A percentile compares a stretch with the other conserved stretches of the same genome.
phyloP scores from a whole-genome alignment of 2,113 vertebrate species.

The Chamaea fasciata region DNA sequence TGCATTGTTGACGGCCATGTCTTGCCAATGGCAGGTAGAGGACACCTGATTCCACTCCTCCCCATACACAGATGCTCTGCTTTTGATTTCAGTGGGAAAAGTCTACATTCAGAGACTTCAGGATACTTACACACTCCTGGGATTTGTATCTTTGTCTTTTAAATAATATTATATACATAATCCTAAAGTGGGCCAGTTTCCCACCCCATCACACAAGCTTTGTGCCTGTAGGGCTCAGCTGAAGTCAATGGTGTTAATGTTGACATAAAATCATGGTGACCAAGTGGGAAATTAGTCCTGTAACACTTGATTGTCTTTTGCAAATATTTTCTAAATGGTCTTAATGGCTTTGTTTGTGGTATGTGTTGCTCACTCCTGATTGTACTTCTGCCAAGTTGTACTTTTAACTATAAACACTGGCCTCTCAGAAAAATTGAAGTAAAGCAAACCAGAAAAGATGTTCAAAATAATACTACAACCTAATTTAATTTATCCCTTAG shows the following conservation, averaged over 20 bases:
- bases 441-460: constrained; percentile 55
- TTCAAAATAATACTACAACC: constrained; percentile 57
- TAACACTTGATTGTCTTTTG: constrained; percentile 23
- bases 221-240: constrained; percentile 25
- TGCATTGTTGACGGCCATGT: neutral
- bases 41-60: neutral
- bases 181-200: neutral
- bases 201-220: neutral
- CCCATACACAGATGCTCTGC: neutral
- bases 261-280: constrained; percentile 38
- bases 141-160: constrained; percentile 25
- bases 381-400: constrained; percentile 50
- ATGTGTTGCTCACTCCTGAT: constrained; percentile 44
- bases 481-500: constrained; percentile 65
- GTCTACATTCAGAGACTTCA: neutral
- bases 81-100: constrained; percentile 6
- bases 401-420: constrained; percentile 60
- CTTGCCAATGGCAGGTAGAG: neutral
- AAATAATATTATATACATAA: neutral
- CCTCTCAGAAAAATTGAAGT: constrained; percentile 48
- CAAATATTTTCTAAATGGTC: constrained; percentile 32
- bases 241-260: constrained; percentile 44
- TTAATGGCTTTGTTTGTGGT: constrained; percentile 49
- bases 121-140: neutral
- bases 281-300: constrained; percentile 13